Percentiles rank a stretch among this genome's conserved stretches.
Evolutionary conservation across 1,140 invertebrate genomes (phyloP).

Genomic region (Vanessa tameamea): DNA sequence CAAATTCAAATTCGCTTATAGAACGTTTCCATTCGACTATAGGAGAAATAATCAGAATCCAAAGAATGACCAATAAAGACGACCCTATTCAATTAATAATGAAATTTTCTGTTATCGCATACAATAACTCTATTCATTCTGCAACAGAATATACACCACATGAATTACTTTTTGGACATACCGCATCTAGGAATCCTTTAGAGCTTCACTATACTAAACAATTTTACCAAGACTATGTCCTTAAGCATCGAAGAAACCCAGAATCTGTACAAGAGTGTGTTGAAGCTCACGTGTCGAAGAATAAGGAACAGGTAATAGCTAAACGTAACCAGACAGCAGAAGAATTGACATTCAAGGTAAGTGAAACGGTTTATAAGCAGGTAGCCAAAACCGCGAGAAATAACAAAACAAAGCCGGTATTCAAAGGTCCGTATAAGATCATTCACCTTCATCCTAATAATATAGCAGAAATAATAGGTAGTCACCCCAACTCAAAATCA

Average conservation of each 20-base stretch:
- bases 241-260: neutral
- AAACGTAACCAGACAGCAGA: slow-evolving; percentile 2
- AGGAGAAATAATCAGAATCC: slow-evolving; percentile 48
- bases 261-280: neutral
- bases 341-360: too few relatives aligned
- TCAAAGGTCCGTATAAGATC: slow-evolving; percentile 3
- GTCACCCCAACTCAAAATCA: slow-evolving; percentile 36
- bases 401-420: slow-evolving; percentile 44
- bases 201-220: too few relatives aligned
- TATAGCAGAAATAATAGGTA: slow-evolving; percentile 23
- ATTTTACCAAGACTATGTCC: neutral
- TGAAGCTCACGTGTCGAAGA: slow-evolving; percentile 2
- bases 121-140: slow-evolving; percentile 32
- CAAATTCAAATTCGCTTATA: slow-evolving; percentile 48
- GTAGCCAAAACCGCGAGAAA: slow-evolving; percentile 42
- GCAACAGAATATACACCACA: slow-evolving; percentile 14
- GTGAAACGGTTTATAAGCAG: slow-evolving; percentile 30
- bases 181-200: slow-evolving; percentile 25
- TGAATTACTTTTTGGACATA: slow-evolving; percentile 29
- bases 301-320: slow-evolving; percentile 42
- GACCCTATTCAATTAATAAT: slow-evolving; percentile 3
- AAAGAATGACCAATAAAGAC: slow-evolving; percentile 40
- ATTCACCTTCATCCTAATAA: slow-evolving; percentile 46
- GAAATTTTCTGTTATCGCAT: neutral
- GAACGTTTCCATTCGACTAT: slow-evolving; percentile 42